Conservation (phyloP, 1,140 invertebrate species). For the Ctenoplectra terminalis region DNA sequence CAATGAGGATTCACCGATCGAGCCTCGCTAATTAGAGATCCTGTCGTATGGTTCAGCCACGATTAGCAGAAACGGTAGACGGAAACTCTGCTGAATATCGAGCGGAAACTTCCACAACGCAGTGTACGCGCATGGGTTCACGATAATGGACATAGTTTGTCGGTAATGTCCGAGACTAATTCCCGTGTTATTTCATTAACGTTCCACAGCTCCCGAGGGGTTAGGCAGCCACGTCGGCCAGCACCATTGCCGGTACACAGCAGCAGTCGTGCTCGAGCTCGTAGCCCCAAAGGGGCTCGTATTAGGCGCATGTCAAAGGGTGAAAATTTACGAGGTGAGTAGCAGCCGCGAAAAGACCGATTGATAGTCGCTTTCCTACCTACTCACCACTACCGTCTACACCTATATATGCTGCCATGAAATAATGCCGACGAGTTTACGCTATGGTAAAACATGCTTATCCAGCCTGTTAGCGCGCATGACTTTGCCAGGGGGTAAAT, state of each 20-base stretch:
- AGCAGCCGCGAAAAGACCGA: constrained; percentile 72
- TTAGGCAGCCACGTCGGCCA: constrained; percentile 59
- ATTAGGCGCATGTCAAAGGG: constrained; percentile 81
- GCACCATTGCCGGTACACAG: constrained; percentile 57
- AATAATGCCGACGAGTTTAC: constrained; percentile 59
- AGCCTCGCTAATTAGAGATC: constrained; percentile 9
- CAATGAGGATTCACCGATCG: not conserved
- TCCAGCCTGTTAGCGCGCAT: constrained; percentile 52
- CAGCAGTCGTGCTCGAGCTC: not conserved
- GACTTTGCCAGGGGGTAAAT: constrained; percentile 46
- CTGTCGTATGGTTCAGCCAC: not conserved
- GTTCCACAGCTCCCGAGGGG: constrained; percentile 79
- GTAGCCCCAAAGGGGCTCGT: constrained; percentile 65
- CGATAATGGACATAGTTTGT: constrained; percentile 83
- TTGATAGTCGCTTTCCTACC: constrained; percentile 67
- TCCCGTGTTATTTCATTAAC: constrained; percentile 84
- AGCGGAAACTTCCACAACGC: constrained; percentile 39
- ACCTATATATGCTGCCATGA: constrained; percentile 22
- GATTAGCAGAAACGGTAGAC: constrained; percentile 24
- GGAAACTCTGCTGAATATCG: constrained; percentile 34
- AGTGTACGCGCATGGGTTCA: constrained; percentile 60
- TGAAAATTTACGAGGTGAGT: constrained; percentile 81
- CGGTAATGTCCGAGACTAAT: constrained; percentile 84
- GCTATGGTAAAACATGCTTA: constrained; percentile 42
- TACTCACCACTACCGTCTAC: not conserved